Conservation (phyloP, 2,888 invertebrate genomes). For the Chrysolina oricalcia region DNA sequence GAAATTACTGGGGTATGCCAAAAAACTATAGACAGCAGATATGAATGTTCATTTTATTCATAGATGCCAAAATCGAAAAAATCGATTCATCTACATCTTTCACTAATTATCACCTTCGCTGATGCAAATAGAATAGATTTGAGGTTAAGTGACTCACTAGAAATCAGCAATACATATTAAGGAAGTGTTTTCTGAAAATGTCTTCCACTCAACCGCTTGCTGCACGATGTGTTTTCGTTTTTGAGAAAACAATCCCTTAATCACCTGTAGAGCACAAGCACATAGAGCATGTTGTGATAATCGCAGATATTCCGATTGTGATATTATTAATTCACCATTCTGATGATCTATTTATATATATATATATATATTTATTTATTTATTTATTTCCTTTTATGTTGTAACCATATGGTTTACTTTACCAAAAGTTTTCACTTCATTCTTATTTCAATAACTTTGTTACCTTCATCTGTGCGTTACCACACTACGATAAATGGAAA, state of each 20-base stretch:
- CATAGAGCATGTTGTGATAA: slow-evolving; percentile 12
- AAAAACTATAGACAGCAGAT: too few relatives aligned
- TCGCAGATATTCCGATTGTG: neutral
- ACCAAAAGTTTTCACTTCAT: too few relatives aligned
- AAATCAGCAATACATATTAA: slow-evolving; percentile 1
- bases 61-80: too few relatives aligned
- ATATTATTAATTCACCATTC: neutral
- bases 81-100: neutral
- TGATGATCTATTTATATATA: neutral
- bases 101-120: neutral
- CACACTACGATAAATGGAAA: too few relatives aligned
- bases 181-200: slow-evolving; percentile 5
- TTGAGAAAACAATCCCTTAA: neutral
- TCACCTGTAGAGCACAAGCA: slow-evolving; percentile 12
- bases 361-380: too few relatives aligned
- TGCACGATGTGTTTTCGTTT: neutral
- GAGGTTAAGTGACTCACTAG: neutral
- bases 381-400: neutral
- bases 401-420: too few relatives aligned
- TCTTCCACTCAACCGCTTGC: slow-evolving; percentile 7
- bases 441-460: too few relatives aligned
- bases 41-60: too few relatives aligned
- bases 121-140: neutral
- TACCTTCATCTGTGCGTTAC: too few relatives aligned
- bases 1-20: too few relatives aligned